Evolutionary conservation across 2,888 invertebrate species (phyloP), one percentile per base, ranked within the genome.

Genomic region (Drosophila rubida): DNA sequence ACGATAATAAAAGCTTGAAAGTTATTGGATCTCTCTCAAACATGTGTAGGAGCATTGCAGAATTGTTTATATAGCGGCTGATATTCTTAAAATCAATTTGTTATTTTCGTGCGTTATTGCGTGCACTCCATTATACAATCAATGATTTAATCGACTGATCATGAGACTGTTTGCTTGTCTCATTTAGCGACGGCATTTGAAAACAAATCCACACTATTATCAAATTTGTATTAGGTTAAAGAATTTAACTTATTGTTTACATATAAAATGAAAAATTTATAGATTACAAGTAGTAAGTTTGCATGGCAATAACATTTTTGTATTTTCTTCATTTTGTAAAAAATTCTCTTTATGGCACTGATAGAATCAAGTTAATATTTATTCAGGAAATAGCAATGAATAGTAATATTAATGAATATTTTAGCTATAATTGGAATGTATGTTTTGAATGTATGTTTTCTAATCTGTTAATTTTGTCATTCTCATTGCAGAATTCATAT

Each of bases 401-500:
- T n/a, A n/a, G n/a, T n/a, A n/a, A n/a, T n/a, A n/a, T n/a, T n/a
- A n/a, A 7, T 30, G 3, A 30, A 11, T 30, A 30, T 11, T 2
- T 30, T 11, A 30, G 4, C 11, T 30, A 4, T 30, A 30, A 2
- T 4, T 14, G 9, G 11, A 58, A 7, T n/a, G n/a, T n/a, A n/a
- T n/a, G n/a, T n/a, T n/a, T n/a, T n/a, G n/a, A n/a, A n/a, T n/a
- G n/a, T n/a, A n/a, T n/a, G n/a, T n/a, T 2, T 25, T 25, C 37
- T 46, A 35, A 37, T 54, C 2, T 11, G 63, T 8, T 23, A 7
- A 3, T 22, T 63, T 41, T 48, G 57, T 45, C 41, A 22, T 61
- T 55, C 48, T 25, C 37, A 14, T 87, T 87, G 35, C 89, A 89
- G 88, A 69, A 63, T 79, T 57, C 75, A 79, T 82, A 81, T 81